A percentile compares a stretch with the other conserved stretches of the same genome.
These are phyloP conservation scores for Galerucella nymphaeae DNA, from an alignment of 2,888 invertebrate genomes.

Conservation along the genomic window DNA sequence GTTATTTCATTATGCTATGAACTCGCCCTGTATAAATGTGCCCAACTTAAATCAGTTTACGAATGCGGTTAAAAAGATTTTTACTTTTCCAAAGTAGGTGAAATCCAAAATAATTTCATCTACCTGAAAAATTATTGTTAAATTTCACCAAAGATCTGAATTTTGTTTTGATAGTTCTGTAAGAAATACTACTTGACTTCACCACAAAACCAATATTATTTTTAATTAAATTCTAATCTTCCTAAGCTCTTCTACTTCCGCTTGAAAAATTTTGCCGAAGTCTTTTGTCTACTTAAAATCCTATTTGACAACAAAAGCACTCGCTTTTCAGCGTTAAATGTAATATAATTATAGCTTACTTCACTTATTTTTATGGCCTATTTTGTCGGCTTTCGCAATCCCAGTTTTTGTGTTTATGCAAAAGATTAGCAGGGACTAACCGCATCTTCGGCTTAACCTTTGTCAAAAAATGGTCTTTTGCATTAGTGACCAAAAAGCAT, in stretches of 20 bases:
- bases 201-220: conserved; percentile 41
- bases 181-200: conserved; percentile 43
- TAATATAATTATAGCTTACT: conserved; percentile 46
- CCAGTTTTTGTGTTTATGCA: conserved; percentile 53
- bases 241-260: conserved; percentile 20
- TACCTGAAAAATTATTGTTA: conserved; percentile 16
- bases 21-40: too few species aligned
- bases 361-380: conserved; percentile 40
- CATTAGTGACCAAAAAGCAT: conserved; percentile 36
- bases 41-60: background rate
- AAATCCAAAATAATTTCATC: background rate
- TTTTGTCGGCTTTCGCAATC: conserved; percentile 44
- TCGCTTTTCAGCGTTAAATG: conserved; percentile 40
- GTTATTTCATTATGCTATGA: too few species aligned
- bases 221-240: conserved; percentile 42
- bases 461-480: conserved; percentile 50
- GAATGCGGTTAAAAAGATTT: background rate
- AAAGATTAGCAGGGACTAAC: conserved; percentile 52
- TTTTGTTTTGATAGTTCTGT: conserved; percentile 43
- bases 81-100: background rate
- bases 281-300: conserved; percentile 36
- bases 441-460: conserved; percentile 51
- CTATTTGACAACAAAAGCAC: conserved; percentile 38
- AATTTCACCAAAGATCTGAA: conserved; percentile 2
- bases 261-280: conserved; percentile 19